Evolutionary conservation across 2,113 vertebrate genomes (phyloP).

Genomic region (Sphaerodactylus townsendi): DNA sequence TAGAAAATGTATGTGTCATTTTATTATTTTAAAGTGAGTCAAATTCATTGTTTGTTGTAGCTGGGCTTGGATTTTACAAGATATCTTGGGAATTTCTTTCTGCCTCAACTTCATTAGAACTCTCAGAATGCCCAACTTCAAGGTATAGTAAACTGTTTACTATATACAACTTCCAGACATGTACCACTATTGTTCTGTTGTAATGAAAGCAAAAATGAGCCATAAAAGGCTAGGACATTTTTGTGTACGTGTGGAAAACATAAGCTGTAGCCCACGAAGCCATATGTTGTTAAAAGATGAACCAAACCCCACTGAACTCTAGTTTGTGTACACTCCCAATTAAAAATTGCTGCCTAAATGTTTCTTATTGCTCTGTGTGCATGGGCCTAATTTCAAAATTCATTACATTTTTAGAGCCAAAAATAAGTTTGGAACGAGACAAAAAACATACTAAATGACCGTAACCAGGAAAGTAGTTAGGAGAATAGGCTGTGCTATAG

Average conservation of each 20-base stretch:
- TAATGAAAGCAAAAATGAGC: not conserved
- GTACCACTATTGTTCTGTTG: not conserved
- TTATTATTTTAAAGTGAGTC: not conserved
- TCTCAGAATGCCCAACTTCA: conserved; percentile 92
- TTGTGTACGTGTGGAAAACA: not conserved
- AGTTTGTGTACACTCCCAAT: no score
- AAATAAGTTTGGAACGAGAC: not conserved
- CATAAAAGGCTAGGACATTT: not conserved
- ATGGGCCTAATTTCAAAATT: not conserved
- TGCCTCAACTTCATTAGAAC: conserved; percentile 96
- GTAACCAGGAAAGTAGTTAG: not conserved
- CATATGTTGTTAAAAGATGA: no score
- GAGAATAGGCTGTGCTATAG: no score
- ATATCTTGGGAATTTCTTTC: conserved; percentile 92
- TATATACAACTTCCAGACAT: not conserved
- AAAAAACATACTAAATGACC: not conserved
- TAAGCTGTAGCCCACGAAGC: not conserved
- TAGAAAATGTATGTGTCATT: not conserved
- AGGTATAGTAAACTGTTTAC: conserved; percentile 78
- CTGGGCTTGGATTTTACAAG: conserved; percentile 97
- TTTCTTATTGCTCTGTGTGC: not conserved
- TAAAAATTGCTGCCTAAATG: no score
- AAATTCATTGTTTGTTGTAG: conserved; percentile 70
- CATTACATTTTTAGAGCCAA: not conserved
- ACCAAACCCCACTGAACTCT: no score